Evolutionary conservation across 2,797 vertebrate genomes (phyloP).

Genomic region (Sus cebifrons): DNA sequence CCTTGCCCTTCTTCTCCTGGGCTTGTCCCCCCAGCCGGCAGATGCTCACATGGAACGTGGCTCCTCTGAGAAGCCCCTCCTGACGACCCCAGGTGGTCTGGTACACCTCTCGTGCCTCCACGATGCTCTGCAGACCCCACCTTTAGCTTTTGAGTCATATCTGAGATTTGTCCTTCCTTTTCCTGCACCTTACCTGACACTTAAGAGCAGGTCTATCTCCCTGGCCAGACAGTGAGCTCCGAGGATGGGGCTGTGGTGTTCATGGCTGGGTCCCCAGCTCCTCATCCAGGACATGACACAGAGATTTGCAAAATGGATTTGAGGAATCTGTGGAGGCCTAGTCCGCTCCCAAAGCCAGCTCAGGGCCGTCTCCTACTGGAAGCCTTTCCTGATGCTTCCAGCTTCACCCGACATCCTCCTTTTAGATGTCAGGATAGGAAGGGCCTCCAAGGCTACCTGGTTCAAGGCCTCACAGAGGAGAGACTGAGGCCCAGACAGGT

Average conservation of each 20-base stretch:
- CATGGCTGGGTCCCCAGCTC: background rate
- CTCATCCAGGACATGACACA: background rate
- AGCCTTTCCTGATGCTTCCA: background rate
- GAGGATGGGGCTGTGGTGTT: background rate
- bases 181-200: background rate
- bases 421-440: background rate
- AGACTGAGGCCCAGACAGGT: constrained; percentile 26
- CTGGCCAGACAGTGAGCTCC: background rate
- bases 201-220: background rate
- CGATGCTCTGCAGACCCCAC: background rate
- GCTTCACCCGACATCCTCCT: background rate
- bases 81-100: background rate
- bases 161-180: background rate
- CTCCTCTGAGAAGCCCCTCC: background rate
- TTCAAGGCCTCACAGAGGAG: background rate
- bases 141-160: background rate
- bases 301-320: background rate
- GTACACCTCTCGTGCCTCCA: background rate
- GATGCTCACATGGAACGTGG: background rate
- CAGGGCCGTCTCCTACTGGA: background rate
- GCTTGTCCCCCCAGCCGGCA: background rate
- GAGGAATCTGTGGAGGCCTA: background rate
- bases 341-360: background rate
- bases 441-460: rapidly evolving
- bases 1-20: background rate